Evolutionary conservation across 2,797 vertebrate genomes (phyloP), one percentile per base, ranked within the genome.

Genomic region (Sebastes hopkinsi): DNA sequence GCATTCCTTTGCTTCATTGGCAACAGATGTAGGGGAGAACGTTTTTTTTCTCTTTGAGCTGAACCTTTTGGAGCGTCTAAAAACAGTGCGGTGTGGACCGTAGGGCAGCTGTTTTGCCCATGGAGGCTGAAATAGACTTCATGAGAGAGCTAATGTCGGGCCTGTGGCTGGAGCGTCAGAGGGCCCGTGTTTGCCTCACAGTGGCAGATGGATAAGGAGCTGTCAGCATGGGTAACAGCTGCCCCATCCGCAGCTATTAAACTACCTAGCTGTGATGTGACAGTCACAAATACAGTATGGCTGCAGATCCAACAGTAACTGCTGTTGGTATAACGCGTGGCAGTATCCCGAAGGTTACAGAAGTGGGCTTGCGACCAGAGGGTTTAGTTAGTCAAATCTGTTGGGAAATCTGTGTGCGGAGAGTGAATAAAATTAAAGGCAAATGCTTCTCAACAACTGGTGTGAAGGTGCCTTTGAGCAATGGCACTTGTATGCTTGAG

Each of bases 1-100:
- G 88, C 95, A 95, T 95, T 96, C 95, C 93, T 92, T 81, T 80
- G 87, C 93, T 94, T 95, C 95, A 96, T 95, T 95, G 92, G 92
- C 94, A 95, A 93, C 96, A 95, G 94, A 96, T 96, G 95, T 95
- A 94, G 92, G 84, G 88, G 80, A 91, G 89, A 87, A 69, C 67
- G 29, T 85, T 92, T 84, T 84, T 80, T 72, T 82, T 75, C 75
- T 82, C 60, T 83, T 88, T 84, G 84, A 88, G 87, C 88, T 77
- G 88, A 94, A 93, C 92, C 86, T 92, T 93, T 92, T 90, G 88
- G 92, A 89, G 88, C 70, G 85, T 92, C 92, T 94, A 94, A 94
- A 95, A 95, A 91, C 92, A 81, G 93, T 89, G 82, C 42, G 30
- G 85, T 81, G 82, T 84, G 86, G 91, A 87, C 82, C 59, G 55